Evolutionary conservation across 2,113 vertebrate genomes (phyloP), one percentile per base, ranked within the genome.

Genomic region (Girardinichthys multiradiatus): DNA sequence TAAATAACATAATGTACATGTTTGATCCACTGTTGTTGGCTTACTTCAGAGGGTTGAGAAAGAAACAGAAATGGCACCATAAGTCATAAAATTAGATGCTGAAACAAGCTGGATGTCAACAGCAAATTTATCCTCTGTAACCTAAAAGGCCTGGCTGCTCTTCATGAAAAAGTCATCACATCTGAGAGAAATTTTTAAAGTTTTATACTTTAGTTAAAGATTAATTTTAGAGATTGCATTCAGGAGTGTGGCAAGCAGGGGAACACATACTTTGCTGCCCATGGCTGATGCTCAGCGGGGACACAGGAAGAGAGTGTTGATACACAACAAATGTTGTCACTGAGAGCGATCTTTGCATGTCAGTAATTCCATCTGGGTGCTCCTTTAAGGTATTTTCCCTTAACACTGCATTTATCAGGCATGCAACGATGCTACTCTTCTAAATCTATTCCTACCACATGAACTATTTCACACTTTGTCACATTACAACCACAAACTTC

Each of bases 161-260:
- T 79, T 93, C 88, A 91, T 93, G 73, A 90, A 94, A 92, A 86
- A 91, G 64, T 90, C 71, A 91, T 89, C 10, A 24, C 15, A 74
- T 89, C 86, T 86, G 68, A 69, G 77, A 84, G 78, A 80, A 78
- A 57, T 13, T 68, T 60, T 93, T 33, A 89, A 91, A 85, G 19
- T 90, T 92, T 90, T 51, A 92, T 88, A 57, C 66, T 82, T 83
- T 80, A 76, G 80, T 92, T 83, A 90, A 92, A 88, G 70, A 89
- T 93, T 89, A 0, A 88, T 90, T 89, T 64, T 35, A 60, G 74
- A 73, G 79, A 77, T 85, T 73, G 58, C 42, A 26, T 81, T 84
- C 72, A 59, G 59, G 70, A 77, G 59, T 19, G 2, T 0, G 24
- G 64, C 2, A 13, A 77, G 71, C 12, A 1, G 26, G 58, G 19